A percentile compares a stretch with the other conserved stretches of the same genome.
Evolutionary conservation across 2,888 invertebrate species (phyloP).

Genomic region (Omphaloscelis lunosa): DNA sequence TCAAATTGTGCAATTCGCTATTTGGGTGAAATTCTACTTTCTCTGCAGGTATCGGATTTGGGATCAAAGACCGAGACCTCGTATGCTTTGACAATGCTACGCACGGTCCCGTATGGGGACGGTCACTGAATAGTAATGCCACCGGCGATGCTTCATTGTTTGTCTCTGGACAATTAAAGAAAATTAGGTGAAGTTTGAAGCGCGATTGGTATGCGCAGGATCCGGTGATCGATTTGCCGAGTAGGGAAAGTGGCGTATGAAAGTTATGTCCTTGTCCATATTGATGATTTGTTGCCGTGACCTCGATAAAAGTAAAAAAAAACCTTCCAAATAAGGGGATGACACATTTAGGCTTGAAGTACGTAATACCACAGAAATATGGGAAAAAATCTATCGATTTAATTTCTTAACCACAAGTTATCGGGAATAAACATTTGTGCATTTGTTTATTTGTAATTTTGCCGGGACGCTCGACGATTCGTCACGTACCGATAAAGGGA

Average conservation of each 20-base stretch:
- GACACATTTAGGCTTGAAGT: neutral
- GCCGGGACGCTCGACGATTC: conserved; percentile 25
- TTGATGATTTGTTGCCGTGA: conserved; percentile 40
- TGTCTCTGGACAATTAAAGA: conserved; percentile 77
- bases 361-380: conserved; percentile 7
- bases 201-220: conserved; percentile 70
- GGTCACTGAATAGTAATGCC: conserved; percentile 81
- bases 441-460: conserved; percentile 17
- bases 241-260: conserved; percentile 73
- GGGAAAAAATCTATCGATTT: neutral
- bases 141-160: conserved; percentile 71
- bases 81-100: conserved; percentile 76
- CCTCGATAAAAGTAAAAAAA: conserved; percentile 7
- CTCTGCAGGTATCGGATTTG: conserved; percentile 76
- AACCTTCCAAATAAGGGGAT: neutral
- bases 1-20: conserved; percentile 68
- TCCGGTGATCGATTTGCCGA: conserved; percentile 64
- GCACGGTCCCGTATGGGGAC: conserved; percentile 76
- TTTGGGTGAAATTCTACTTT: conserved; percentile 85
- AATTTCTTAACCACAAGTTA: conserved; percentile 15
- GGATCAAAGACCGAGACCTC: conserved; percentile 79
- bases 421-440: conserved; percentile 45
- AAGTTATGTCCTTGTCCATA: conserved; percentile 61
- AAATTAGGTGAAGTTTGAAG: conserved; percentile 74
- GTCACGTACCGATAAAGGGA: conserved; percentile 29